phyloP scores from a whole-genome alignment of 2,113 vertebrate genomes.

The Pollachius pollachius region DNA sequence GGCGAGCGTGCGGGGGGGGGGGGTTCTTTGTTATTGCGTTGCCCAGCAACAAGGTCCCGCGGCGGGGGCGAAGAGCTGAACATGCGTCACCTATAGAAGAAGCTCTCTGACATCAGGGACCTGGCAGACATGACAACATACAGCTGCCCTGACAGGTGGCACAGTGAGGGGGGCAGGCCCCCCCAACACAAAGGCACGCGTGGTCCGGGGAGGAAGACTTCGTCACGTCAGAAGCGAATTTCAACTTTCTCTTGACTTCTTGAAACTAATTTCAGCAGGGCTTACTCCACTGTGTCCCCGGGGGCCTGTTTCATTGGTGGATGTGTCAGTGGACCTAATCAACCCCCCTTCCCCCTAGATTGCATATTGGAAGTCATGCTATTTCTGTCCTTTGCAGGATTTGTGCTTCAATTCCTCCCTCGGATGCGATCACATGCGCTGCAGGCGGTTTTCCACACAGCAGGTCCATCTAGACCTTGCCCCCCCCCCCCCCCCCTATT shows the following conservation, averaged over 20 bases:
- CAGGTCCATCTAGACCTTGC: conserved; percentile 37
- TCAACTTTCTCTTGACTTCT: no score
- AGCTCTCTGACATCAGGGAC: no score
- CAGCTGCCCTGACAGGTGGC: no score
- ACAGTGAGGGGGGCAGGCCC: no score
- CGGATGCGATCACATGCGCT: no score
- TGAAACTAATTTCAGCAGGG: no score
- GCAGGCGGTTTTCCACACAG: conserved; percentile 21
- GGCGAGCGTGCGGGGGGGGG: no score
- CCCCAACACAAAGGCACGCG: no score
- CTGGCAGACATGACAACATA: no score
- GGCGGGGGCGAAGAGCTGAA: conserved; percentile 23
- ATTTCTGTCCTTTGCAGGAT: conserved; percentile 38
- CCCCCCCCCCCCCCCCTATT: conserved; percentile 6
- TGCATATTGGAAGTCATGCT: conserved; percentile 6
- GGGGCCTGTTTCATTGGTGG: not conserved
- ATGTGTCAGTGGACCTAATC: conserved; percentile 7
- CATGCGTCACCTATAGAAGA: not conserved
- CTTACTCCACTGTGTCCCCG: no score
- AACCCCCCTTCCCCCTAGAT: conserved; percentile 6
- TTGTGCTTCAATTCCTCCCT: not conserved
- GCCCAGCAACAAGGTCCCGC: conserved; percentile 51
- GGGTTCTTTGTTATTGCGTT: conserved; percentile 16
- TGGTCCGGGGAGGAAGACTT: no score
- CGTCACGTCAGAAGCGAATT: no score